Percentiles rank a stretch among this genome's conserved stretches.
Conservation (phyloP, 1,140 invertebrate species). For the Saxidomus purpurata region DNA sequence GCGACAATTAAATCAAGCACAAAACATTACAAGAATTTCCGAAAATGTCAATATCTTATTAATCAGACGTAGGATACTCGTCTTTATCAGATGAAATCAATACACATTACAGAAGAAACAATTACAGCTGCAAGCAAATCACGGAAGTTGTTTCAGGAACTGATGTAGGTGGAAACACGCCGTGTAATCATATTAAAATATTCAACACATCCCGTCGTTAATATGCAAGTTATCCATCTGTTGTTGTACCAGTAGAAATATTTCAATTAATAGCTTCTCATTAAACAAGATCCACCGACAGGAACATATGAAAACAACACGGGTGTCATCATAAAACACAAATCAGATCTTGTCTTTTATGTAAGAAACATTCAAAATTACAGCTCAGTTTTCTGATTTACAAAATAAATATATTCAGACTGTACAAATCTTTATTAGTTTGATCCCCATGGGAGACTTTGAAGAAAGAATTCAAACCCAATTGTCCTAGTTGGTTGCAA, state of each 20-base stretch:
- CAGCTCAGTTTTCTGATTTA: no score
- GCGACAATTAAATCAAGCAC: conserved; percentile 14
- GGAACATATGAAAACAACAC: no score
- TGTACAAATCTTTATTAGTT: background rate
- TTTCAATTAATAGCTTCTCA: no score
- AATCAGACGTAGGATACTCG: background rate
- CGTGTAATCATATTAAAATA: background rate
- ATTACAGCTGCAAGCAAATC: background rate
- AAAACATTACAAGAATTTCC: background rate
- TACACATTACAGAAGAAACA: conserved; percentile 18
- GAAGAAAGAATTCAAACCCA: background rate
- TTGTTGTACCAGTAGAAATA: background rate
- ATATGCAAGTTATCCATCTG: background rate
- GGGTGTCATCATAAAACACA: no score
- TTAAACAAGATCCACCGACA: no score
- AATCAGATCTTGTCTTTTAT: no score
- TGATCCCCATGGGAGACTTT: background rate
- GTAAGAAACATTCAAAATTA: no score
- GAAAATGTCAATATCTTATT: conserved; percentile 34
- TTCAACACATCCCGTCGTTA: background rate
- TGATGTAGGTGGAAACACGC: background rate
- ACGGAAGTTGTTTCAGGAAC: background rate
- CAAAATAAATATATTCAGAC: no score
- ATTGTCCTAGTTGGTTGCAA: background rate
- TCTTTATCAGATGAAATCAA: conserved; percentile 19